Conservation (phyloP, 2,113 vertebrate species). For the Sakesphorus luctuosus region DNA sequence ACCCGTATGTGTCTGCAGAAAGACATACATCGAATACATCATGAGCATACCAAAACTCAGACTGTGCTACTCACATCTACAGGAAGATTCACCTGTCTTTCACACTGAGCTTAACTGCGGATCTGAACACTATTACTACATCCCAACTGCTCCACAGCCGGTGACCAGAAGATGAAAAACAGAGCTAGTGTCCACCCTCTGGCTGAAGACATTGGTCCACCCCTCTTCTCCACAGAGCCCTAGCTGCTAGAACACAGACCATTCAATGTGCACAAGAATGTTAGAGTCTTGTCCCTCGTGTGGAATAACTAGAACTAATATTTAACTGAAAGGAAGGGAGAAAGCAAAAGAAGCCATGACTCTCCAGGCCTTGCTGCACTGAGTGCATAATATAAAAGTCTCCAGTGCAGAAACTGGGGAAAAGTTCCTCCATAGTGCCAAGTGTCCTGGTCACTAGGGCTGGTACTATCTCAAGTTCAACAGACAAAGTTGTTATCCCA, state of each 20-base stretch:
- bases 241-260: neutral
- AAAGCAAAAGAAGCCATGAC: accelerated
- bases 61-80: neutral
- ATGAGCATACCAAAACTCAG: neutral
- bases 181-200: neutral
- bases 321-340: neutral
- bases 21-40: accelerated
- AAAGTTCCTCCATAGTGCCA: neutral
- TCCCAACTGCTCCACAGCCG: neutral
- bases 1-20: neutral
- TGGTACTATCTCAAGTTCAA: neutral
- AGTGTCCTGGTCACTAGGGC: neutral
- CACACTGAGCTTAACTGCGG: neutral
- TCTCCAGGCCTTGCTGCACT: neutral
- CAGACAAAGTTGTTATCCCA: neutral
- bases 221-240: neutral
- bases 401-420: neutral
- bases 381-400: neutral
- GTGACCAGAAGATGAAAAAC: neutral
- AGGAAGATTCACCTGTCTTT: neutral
- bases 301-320: neutral
- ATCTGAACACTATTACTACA: neutral
- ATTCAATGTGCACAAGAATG: accelerated
- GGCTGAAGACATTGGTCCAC: neutral
- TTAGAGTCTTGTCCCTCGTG: neutral